A percentile compares a stretch with the other conserved stretches of the same genome.
Conservation (phyloP, 2,797 vertebrate genomes). For the Phyllotis vaccarum region DNA sequence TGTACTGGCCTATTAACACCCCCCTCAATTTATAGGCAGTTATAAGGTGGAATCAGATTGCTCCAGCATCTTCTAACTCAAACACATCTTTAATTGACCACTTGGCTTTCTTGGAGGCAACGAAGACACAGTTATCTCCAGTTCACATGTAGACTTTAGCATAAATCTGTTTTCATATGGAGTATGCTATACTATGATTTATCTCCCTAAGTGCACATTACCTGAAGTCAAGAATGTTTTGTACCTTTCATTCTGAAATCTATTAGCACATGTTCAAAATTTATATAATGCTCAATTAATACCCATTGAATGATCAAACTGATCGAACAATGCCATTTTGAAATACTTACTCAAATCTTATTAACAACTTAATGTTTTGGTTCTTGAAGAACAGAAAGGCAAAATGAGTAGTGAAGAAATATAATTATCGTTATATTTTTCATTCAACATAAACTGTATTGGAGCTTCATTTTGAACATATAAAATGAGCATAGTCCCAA, state of each 20-base stretch:
- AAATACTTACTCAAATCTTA: not conserved
- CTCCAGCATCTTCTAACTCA: not conserved
- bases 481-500: not conserved
- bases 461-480: not conserved
- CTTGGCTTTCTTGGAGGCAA: not conserved
- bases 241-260: not conserved
- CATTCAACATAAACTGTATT: not conserved
- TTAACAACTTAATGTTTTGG: not conserved
- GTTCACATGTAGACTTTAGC: not conserved
- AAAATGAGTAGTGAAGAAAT: not conserved
- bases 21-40: not conserved
- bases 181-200: not conserved
- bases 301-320: not conserved
- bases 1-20: not conserved
- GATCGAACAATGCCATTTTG: not conserved
- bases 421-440: not conserved
- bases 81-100: slow-evolving; percentile 15
- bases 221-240: not conserved
- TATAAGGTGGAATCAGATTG: not conserved
- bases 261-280: slow-evolving; percentile 18
- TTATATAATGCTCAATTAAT: not conserved
- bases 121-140: not conserved
- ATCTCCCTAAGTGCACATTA: not conserved
- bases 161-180: not conserved
- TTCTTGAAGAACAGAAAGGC: not conserved